Evolutionary conservation across 2,888 invertebrate genomes (phyloP).

Genomic region (Gibbula magus): DNA sequence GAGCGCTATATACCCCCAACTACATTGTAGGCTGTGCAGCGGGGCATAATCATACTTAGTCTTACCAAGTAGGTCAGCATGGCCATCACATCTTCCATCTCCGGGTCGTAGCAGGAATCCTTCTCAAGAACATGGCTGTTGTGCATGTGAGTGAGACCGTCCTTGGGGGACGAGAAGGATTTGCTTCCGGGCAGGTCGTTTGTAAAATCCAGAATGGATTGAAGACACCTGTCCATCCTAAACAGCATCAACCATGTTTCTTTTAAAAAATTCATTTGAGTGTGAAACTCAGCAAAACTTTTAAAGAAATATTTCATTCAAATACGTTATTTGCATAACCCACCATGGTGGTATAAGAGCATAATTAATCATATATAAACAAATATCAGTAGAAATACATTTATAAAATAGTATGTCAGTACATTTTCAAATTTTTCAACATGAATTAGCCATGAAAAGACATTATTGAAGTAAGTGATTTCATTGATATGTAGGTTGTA

Average conservation of each 20-base stretch:
- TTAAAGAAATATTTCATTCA: no score
- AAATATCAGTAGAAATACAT: no score
- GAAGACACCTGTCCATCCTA: slow-evolving; percentile 65
- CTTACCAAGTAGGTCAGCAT: slow-evolving; percentile 68
- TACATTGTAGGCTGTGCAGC: no score
- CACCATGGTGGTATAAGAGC: no score
- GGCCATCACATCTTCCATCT: slow-evolving; percentile 65
- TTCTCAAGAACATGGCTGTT: slow-evolving; percentile 68
- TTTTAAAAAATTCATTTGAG: background rate
- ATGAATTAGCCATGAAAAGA: no score
- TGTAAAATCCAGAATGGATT: slow-evolving; percentile 58
- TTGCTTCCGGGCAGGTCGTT: slow-evolving; percentile 58
- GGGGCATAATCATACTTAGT: background rate
- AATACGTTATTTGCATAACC: no score
- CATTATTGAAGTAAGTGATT: no score
- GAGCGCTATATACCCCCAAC: no score
- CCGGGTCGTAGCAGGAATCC: slow-evolving; percentile 70
- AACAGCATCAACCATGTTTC: background rate
- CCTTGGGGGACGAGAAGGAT: slow-evolving; percentile 62
- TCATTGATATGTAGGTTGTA: background rate
- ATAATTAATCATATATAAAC: no score
- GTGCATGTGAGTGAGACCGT: slow-evolving; percentile 65
- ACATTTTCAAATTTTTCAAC: no score
- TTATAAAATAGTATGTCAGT: no score
- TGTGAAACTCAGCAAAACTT: no score